A percentile compares a stretch with the other conserved stretches of the same genome.
phyloP scores from a whole-genome alignment of 1,140 invertebrate genomes.

The Ctenoplectra terminalis region DNA sequence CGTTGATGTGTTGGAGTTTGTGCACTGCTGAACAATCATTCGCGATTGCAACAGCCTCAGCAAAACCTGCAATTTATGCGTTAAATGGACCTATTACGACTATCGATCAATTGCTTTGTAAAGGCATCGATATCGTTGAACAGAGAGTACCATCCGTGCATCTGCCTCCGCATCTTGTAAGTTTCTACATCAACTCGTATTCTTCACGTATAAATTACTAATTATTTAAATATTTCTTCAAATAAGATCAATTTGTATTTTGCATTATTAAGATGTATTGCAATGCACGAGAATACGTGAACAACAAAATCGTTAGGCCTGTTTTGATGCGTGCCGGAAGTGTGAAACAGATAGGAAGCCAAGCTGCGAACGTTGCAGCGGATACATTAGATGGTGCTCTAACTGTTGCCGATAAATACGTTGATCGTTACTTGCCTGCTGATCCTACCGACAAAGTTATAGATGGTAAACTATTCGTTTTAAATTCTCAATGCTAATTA shows the following conservation, averaged over 20 bases:
- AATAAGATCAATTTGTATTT: background rate
- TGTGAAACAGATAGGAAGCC: constrained; percentile 89
- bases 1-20: constrained; percentile 88
- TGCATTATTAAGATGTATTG: constrained; percentile 86
- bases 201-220: too few species aligned
- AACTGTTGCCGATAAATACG: constrained; percentile 89
- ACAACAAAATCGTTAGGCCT: constrained; percentile 85
- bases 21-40: constrained; percentile 88
- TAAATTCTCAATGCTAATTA: background rate
- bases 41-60: constrained; percentile 86
- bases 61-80: constrained; percentile 86
- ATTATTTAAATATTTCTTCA: too few species aligned
- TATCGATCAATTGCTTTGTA: constrained; percentile 90
- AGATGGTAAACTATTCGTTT: constrained; percentile 71
- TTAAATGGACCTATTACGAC: constrained; percentile 87
- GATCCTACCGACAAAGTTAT: constrained; percentile 84
- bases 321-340: constrained; percentile 90
- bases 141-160: constrained; percentile 89
- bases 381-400: constrained; percentile 88
- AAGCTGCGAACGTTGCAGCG: constrained; percentile 87
- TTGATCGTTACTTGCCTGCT: constrained; percentile 90
- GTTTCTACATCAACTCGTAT: constrained; percentile 70
- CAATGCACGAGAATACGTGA: constrained; percentile 89
- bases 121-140: constrained; percentile 90
- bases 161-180: constrained; percentile 90